These are phyloP conservation scores for Elysia chlorotica DNA, from an alignment of 1,140 invertebrate species.

Conservation along the genomic window DNA sequence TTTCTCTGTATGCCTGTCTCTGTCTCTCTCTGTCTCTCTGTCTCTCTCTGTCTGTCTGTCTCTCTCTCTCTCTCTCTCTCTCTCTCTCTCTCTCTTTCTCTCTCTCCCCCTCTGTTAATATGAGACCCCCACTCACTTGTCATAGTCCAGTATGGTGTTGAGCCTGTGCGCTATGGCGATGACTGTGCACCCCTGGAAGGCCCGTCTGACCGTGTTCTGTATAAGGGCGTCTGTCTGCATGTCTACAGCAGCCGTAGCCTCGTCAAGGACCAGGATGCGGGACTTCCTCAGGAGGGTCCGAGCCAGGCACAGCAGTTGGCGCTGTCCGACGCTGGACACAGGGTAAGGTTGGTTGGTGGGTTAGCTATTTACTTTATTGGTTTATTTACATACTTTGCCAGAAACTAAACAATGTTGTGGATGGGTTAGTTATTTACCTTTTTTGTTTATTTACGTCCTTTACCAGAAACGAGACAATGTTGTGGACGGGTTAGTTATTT, in stretches of 20 bases:
- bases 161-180: slow-evolving; percentile 61
- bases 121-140: slow-evolving; percentile 22
- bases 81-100: background rate
- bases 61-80: too few relatives aligned
- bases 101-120: background rate
- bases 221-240: slow-evolving; percentile 58
- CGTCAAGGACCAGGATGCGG: slow-evolving; percentile 76
- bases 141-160: slow-evolving; percentile 63
- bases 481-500: too few relatives aligned
- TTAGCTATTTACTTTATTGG: background rate
- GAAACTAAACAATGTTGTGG: background rate
- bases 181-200: slow-evolving; percentile 56
- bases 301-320: slow-evolving; percentile 62
- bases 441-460: background rate
- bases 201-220: slow-evolving; percentile 52
- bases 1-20: too few relatives aligned
- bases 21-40: too few relatives aligned
- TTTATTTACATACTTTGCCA: too few relatives aligned
- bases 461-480: background rate
- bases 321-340: slow-evolving; percentile 71
- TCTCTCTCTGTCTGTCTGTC: too few relatives aligned
- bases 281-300: slow-evolving; percentile 55
- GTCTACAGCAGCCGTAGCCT: slow-evolving; percentile 60
- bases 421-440: background rate
- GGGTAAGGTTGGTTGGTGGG: background rate